phyloP scores from a whole-genome alignment of 2,888 invertebrate species.

The Creontiades dilutus region DNA sequence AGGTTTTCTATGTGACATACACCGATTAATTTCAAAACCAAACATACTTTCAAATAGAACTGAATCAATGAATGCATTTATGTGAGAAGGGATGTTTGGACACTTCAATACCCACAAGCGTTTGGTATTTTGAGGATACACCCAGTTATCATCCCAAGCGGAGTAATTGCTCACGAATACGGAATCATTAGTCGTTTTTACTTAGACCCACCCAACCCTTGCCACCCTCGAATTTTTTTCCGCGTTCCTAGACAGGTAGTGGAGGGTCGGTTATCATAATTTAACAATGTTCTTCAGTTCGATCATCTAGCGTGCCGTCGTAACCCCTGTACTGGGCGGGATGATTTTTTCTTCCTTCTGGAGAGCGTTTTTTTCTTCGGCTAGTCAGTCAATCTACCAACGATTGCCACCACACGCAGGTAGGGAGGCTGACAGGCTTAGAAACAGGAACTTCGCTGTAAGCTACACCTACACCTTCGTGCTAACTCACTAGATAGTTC shows the following conservation, averaged over 20 bases:
- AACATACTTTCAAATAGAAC: no score
- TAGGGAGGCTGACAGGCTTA: not conserved
- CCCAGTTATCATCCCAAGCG: not conserved
- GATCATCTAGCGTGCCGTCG: slow-evolving; percentile 42
- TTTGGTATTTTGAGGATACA: no score
- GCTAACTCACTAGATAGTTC: not conserved
- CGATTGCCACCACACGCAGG: slow-evolving; percentile 32
- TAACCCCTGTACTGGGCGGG: not conserved
- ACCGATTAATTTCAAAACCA: no score
- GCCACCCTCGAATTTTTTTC: slow-evolving; percentile 1
- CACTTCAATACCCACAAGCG: no score
- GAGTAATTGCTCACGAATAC: slow-evolving; percentile 36
- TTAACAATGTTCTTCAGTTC: not conserved
- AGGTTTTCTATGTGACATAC: no score
- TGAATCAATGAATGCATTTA: not conserved
- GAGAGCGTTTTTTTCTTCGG: not conserved
- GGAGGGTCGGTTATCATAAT: slow-evolving; percentile 39
- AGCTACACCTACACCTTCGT: not conserved
- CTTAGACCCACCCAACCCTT: slow-evolving; percentile 35
- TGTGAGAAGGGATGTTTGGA: not conserved
- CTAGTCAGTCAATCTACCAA: slow-evolving; percentile 3
- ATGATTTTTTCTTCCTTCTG: not conserved
- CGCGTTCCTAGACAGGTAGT: slow-evolving; percentile 20
- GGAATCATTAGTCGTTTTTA: slow-evolving; percentile 43
- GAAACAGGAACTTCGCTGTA: not conserved